These are phyloP conservation scores for Tipula confusa DNA, from an alignment of 2,888 invertebrate species.

Conservation along the genomic window DNA sequence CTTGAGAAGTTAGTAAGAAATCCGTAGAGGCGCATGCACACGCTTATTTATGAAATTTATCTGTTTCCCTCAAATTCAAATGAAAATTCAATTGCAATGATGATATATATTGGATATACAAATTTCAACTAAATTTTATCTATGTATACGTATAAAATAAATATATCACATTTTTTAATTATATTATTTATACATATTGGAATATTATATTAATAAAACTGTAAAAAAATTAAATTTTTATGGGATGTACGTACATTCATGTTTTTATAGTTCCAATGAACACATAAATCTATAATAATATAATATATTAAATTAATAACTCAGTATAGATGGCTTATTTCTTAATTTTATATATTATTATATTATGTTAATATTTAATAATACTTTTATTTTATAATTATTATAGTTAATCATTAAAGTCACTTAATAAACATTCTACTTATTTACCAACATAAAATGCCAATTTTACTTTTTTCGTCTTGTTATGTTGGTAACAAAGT, in stretches of 20 bases:
- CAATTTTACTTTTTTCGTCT: no score
- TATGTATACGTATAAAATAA: slow-evolving; percentile 20
- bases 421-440: no score
- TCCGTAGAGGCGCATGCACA: no score
- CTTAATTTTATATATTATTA: neutral
- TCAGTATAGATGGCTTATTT: neutral
- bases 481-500: no score
- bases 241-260: neutral
- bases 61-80: no score
- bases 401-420: no score
- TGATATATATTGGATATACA: neutral
- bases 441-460: no score
- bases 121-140: neutral
- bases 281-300: neutral
- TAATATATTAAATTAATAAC: neutral
- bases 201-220: neutral
- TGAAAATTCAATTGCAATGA: neutral
- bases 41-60: no score
- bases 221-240: slow-evolving; percentile 15
- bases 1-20: no score
- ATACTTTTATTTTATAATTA: neutral
- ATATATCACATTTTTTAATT: slow-evolving; percentile 15
- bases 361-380: neutral
- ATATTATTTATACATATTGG: neutral
- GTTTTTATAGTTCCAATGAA: neutral